phyloP scores from a whole-genome alignment of 2,113 vertebrate genomes.

The Phalacrocorax carbo region DNA sequence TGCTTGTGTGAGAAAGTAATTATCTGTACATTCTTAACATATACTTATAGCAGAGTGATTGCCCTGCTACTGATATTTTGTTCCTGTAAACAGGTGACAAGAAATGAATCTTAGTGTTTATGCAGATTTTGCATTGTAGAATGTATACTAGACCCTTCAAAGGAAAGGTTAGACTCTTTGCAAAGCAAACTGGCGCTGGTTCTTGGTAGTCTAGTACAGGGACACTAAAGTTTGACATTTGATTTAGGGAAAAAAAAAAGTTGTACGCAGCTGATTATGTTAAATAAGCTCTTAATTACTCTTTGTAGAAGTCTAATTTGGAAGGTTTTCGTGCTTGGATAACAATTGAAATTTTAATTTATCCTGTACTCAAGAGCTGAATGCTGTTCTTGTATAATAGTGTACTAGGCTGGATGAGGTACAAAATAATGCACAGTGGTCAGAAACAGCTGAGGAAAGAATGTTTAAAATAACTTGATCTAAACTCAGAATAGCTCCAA shows the following conservation, averaged over 20 bases:
- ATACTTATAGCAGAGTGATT: slow-evolving; percentile 41
- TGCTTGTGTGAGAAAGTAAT: slow-evolving; percentile 51
- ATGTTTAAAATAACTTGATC: slow-evolving; percentile 54
- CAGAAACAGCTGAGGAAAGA: slow-evolving; percentile 65
- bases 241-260: not conserved
- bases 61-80: slow-evolving; percentile 57
- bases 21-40: slow-evolving; percentile 46
- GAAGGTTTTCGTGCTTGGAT: slow-evolving; percentile 51
- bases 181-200: slow-evolving; percentile 68
- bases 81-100: slow-evolving; percentile 70
- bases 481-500: slow-evolving; percentile 54
- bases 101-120: slow-evolving; percentile 62
- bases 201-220: slow-evolving; percentile 66
- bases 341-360: slow-evolving; percentile 35
- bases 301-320: slow-evolving; percentile 49
- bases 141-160: slow-evolving; percentile 69
- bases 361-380: slow-evolving; percentile 63
- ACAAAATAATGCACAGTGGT: slow-evolving; percentile 46
- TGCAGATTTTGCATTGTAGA: slow-evolving; percentile 70
- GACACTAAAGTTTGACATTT: slow-evolving; percentile 42
- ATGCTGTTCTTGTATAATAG: slow-evolving; percentile 60
- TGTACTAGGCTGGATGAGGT: slow-evolving; percentile 64
- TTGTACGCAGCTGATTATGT: slow-evolving; percentile 15
- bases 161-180: slow-evolving; percentile 67
- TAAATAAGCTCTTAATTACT: slow-evolving; percentile 53